phyloP scores from a whole-genome alignment of 30 jellyfish, hydroid and myxozoan species.

The Pelagia noctiluca region DNA sequence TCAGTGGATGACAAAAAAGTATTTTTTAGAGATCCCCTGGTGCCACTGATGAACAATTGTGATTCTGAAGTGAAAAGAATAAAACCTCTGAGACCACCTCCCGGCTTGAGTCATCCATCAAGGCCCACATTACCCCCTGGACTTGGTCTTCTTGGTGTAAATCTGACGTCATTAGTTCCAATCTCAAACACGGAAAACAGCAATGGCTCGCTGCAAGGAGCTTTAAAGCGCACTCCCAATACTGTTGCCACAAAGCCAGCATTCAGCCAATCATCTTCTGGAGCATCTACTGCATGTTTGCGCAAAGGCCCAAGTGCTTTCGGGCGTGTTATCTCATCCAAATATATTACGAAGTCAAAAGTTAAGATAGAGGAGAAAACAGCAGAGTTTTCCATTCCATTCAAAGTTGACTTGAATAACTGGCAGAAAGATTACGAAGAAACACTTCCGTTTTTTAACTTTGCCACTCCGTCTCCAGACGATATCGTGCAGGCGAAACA shows the following conservation, averaged over 20 bases:
- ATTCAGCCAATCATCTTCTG: neutral
- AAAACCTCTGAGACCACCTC: no score
- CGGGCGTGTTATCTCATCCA: constrained; percentile 29
- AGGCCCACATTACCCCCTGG: no score
- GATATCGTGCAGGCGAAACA: constrained; percentile 69
- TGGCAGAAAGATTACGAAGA: neutral
- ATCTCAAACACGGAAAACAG: no score
- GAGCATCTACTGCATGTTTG: neutral
- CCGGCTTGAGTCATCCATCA: no score
- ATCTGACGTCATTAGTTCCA: no score
- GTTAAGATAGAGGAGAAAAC: neutral
- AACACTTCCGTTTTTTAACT: constrained; percentile 18
- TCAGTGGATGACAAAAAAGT: no score
- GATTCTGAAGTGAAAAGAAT: no score
- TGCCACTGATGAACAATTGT: no score
- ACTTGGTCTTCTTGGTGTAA: no score
- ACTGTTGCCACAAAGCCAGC: neutral
- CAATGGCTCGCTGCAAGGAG: no score
- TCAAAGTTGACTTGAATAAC: constrained; percentile 7
- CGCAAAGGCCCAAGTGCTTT: constrained; percentile 29
- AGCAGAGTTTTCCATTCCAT: neutral
- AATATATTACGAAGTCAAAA: neutral
- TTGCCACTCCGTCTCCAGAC: constrained; percentile 91
- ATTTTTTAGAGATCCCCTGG: no score
- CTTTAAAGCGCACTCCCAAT: no score